Evolutionary conservation across 1,140 invertebrate species (phyloP).

Genomic region (Calliopsis andreniformis): DNA sequence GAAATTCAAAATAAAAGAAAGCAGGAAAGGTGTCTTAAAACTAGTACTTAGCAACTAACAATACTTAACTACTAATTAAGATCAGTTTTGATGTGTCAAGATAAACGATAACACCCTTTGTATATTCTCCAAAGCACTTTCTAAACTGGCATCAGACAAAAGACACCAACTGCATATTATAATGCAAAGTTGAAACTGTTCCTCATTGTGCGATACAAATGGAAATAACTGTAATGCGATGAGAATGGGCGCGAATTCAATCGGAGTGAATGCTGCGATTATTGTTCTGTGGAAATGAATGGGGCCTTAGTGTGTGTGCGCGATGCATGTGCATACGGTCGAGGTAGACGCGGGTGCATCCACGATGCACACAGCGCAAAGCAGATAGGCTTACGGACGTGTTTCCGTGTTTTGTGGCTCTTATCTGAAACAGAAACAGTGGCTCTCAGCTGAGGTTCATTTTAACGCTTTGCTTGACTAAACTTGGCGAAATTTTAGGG

Average conservation of each 20-base stretch:
- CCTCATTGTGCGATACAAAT: neutral
- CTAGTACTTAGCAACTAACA: no score
- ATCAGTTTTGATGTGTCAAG: neutral
- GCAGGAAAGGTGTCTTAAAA: no score
- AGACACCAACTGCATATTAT: neutral
- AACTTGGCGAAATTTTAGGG: neutral
- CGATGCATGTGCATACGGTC: neutral
- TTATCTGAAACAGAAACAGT: conserved; percentile 53
- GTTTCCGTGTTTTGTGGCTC: conserved; percentile 58
- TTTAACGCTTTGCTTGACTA: neutral
- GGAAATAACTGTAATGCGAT: conserved; percentile 31
- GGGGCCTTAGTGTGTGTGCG: conserved; percentile 21
- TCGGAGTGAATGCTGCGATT: conserved; percentile 20
- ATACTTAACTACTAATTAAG: conserved; percentile 19
- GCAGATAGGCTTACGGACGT: conserved; percentile 47
- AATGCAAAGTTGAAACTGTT: conserved; percentile 1
- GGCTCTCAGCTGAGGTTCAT: conserved; percentile 43
- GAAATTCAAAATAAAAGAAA: no score
- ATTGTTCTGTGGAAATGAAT: conserved; percentile 41
- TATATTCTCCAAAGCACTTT: conserved; percentile 5
- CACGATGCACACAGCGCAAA: neutral
- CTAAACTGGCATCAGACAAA: neutral
- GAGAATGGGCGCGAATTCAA: conserved; percentile 36
- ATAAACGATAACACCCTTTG: neutral
- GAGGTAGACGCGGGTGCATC: neutral